These are phyloP conservation scores for Cryptops parisi DNA, from an alignment of 2,888 invertebrate genomes.

Conservation along the genomic window DNA sequence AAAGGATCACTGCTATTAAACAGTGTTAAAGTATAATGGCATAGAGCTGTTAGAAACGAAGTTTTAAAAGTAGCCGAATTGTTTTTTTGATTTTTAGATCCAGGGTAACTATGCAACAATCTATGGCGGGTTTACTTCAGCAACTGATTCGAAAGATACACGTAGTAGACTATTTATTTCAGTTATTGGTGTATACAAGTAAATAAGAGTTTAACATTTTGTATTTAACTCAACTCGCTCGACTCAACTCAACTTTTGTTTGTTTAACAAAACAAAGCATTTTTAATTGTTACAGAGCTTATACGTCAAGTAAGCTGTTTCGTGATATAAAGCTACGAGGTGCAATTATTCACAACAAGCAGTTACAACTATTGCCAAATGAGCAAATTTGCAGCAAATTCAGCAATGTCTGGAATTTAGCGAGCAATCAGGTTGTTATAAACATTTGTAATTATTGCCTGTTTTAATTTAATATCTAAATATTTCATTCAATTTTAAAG, in stretches of 20 bases:
- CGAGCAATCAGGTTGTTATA: constrained; percentile 54
- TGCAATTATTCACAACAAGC: constrained; percentile 73
- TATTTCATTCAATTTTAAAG: constrained; percentile 33
- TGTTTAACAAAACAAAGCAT: too few relatives aligned
- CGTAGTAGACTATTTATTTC: constrained; percentile 75
- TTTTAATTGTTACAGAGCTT: constrained; percentile 52
- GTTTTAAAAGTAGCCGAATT: too few relatives aligned
- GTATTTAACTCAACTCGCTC: neutral
- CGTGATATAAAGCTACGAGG: constrained; percentile 85
- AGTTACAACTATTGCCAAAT: constrained; percentile 64
- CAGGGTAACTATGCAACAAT: too few relatives aligned
- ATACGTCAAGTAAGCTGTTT: constrained; percentile 75
- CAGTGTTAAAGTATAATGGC: too few relatives aligned
- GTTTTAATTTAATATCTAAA: neutral
- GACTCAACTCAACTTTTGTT: too few relatives aligned
- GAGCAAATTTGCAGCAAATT: constrained; percentile 71
- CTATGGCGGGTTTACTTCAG: too few relatives aligned
- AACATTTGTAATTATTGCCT: neutral
- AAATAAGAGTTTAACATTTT: constrained; percentile 22
- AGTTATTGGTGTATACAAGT: constrained; percentile 87
- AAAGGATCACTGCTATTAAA: too few relatives aligned
- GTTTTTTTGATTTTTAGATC: too few relatives aligned
- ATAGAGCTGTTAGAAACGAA: too few relatives aligned
- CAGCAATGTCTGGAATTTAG: constrained; percentile 92
- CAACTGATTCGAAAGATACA: too few relatives aligned